Evolutionary conservation across 2,888 invertebrate genomes (phyloP).

Genomic region (Papilio elwesi): DNA sequence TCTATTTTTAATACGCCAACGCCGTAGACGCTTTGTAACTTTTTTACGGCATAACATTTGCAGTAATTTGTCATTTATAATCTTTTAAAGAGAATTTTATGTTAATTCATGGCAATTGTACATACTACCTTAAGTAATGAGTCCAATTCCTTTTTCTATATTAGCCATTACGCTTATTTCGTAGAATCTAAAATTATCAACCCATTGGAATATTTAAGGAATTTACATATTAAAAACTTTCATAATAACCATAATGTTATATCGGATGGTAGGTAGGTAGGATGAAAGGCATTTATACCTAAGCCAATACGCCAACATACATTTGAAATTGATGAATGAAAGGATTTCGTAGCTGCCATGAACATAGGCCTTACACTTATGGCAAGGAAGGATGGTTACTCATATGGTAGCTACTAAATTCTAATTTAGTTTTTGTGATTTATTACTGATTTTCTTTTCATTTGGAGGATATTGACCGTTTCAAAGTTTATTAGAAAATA

Average conservation of each 20-base stretch:
- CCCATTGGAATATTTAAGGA: neutral
- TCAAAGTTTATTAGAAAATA: too few species aligned
- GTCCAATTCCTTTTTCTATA: neutral
- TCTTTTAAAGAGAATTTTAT: constrained; percentile 24
- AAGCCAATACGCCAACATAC: too few species aligned
- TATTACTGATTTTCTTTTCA: too few species aligned
- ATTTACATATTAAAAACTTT: neutral
- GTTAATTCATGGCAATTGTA: constrained; percentile 19
- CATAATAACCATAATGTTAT: neutral
- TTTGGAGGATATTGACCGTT: too few species aligned
- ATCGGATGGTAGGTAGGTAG: neutral
- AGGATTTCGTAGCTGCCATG: too few species aligned
- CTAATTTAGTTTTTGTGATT: too few species aligned
- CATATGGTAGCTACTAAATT: too few species aligned
- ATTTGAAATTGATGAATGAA: too few species aligned
- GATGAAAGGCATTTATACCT: too few species aligned
- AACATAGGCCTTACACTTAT: too few species aligned
- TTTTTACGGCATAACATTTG: constrained; percentile 33
- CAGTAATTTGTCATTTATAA: constrained; percentile 37
- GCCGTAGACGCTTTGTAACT: constrained; percentile 36
- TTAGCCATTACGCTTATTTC: neutral
- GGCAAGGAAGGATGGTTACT: too few species aligned
- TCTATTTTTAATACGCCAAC: constrained; percentile 46
- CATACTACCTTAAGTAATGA: constrained; percentile 1
- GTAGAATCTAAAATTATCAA: neutral